These are phyloP conservation scores for Clanis bilineata DNA, from an alignment of 2,888 invertebrate genomes.

Conservation along the genomic window DNA sequence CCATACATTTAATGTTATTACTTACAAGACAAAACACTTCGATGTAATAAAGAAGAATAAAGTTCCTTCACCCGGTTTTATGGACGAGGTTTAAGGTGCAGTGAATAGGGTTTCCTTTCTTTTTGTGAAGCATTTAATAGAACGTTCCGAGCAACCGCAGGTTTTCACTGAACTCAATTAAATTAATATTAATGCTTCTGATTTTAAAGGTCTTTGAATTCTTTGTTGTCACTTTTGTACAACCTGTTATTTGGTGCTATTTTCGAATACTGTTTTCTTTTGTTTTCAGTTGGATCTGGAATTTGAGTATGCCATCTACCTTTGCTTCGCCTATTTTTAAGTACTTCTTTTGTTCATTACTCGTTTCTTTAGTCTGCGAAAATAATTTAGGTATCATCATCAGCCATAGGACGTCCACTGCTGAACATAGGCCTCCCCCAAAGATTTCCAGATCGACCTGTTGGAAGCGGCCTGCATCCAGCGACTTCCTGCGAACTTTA, in stretches of 20 bases:
- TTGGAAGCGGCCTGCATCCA: too few relatives aligned
- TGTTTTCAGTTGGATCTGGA: not conserved
- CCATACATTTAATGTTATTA: not conserved
- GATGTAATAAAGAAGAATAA: not conserved
- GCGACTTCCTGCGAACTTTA: too few relatives aligned
- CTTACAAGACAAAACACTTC: not conserved
- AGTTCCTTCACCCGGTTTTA: conserved; percentile 18
- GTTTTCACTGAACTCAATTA: conserved; percentile 7
- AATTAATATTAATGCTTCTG: not conserved
- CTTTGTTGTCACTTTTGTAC: conserved; percentile 3
- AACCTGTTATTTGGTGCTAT: not conserved
- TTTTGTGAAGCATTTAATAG: conserved; percentile 17
- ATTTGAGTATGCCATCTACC: not conserved
- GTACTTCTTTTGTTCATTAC: not conserved
- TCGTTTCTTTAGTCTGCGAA: not conserved
- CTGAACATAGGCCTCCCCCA: too few relatives aligned
- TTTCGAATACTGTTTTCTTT: not conserved
- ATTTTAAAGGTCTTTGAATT: not conserved
- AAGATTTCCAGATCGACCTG: too few relatives aligned
- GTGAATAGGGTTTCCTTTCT: conserved; percentile 24
- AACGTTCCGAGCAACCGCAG: conserved; percentile 8
- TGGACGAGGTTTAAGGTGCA: conserved; percentile 23
- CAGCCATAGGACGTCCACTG: too few relatives aligned
- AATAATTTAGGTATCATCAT: too few relatives aligned
- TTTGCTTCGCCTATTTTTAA: not conserved